Evolutionary conservation across 2,888 invertebrate species (phyloP), one percentile per base, ranked within the genome.

Genomic region (Lasius fuliginosus): DNA sequence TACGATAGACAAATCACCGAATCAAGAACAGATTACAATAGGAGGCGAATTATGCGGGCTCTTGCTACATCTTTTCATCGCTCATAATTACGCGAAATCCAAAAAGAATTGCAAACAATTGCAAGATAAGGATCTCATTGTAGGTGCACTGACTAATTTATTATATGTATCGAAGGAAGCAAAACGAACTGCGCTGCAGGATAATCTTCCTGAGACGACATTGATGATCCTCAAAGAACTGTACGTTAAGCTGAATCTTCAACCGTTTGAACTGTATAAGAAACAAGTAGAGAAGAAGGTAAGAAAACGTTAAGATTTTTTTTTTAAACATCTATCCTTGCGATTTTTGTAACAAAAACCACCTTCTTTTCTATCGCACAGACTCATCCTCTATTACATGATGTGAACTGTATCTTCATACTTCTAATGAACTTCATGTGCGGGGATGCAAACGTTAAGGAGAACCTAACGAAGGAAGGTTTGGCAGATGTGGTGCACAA

Each of bases 381-480:
- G 95, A 88, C 93, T 33, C 92, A 95, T 89, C 96, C 96, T 2
- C 93, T 96, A 1, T 92, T 97, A 27, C 95, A 95, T 67, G 96
- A 96, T 49, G 93, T 97, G 4, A 95, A 96, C 84, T 95, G 96
- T 94, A 91, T 97, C 33, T 94, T 97, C 15, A 95, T 95, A 1
- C 90, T 97, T 36, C 94, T 96, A 42, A 96, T 96, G 88, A 96
- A 97, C 92, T 96, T 96, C 83, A 96, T 97, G 96, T 92, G 96
- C 68, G 95, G 96, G 23, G 96, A 96, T 91, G 89, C 90, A 1
- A 84, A 94, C 0, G 96, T 96, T 0, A 97, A 97, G 92, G 95
- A 95, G 30, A 94, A 94, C 49, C 96, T 96, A 42, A 96, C 96
- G 0, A 95, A 96, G 36, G 94, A 95, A 58, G 96, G 96, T 76